These are phyloP conservation scores for Halichondria panicea DNA, from an alignment of 37 sponge, comb jelly and placozoan species.

Conservation along the genomic window DNA sequence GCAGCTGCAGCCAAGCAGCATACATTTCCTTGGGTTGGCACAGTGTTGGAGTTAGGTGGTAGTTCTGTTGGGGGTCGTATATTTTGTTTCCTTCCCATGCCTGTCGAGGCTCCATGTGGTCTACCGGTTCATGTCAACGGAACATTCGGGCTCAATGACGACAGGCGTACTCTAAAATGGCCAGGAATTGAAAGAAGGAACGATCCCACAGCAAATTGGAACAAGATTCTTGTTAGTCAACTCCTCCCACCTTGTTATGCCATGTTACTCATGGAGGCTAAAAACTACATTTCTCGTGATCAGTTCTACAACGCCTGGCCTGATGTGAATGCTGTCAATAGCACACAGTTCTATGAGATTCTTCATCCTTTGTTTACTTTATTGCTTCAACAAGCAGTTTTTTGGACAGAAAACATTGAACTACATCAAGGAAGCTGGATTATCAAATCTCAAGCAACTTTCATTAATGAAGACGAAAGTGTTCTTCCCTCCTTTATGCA, in stretches of 20 bases:
- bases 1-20: constrained; percentile 24
- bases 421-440: no score
- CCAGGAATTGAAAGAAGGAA: constrained; percentile 41
- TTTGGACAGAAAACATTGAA: no score
- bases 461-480: no score
- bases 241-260: constrained; percentile 56
- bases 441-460: no score
- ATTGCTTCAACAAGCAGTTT: no score
- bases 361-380: no score
- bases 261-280: constrained; percentile 26
- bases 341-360: no score
- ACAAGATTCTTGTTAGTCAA: constrained; percentile 37
- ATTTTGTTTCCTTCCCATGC: constrained; percentile 77
- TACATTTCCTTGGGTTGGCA: constrained; percentile 49
- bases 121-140: constrained; percentile 78
- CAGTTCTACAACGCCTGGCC: constrained; percentile 51
- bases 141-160: constrained; percentile 58
- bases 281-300: not conserved
- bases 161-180: constrained; percentile 62
- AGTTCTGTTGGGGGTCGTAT: constrained; percentile 50
- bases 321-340: constrained; percentile 1
- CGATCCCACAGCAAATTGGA: constrained; percentile 59
- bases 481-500: constrained; percentile 6
- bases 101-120: constrained; percentile 28
- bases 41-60: constrained; percentile 14